Evolutionary conservation across 2,797 vertebrate genomes (phyloP).

Genomic region (Microctenopoma steveboyesi): DNA sequence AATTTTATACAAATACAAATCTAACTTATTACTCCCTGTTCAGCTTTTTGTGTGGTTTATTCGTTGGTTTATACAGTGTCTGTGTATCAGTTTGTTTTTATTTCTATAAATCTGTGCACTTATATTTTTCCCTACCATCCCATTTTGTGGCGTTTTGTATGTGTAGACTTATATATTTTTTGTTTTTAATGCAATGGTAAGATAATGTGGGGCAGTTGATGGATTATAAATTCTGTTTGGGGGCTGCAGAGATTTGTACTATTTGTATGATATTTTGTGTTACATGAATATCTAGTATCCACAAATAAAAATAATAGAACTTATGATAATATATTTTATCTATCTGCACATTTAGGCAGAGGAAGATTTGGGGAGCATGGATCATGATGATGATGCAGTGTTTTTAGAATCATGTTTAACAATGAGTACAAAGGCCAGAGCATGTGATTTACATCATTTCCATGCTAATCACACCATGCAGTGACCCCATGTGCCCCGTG

Average conservation of each 20-base stretch:
- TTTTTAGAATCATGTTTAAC: no score
- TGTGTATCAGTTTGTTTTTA: slow-evolving; percentile 13
- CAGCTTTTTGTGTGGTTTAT: slow-evolving; percentile 9
- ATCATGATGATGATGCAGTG: no score
- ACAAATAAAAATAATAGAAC: slow-evolving; percentile 13
- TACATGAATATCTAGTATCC: slow-evolving; percentile 26
- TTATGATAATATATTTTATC: slow-evolving; percentile 22
- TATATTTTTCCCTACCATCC: slow-evolving; percentile 11
- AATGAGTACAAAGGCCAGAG: neutral
- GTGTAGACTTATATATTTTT: neutral
- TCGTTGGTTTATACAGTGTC: neutral
- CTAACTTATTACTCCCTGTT: slow-evolving; percentile 29
- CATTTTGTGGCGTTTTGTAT: slow-evolving; percentile 6
- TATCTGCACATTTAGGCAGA: slow-evolving; percentile 28
- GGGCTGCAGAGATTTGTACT: slow-evolving; percentile 16
- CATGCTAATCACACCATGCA: neutral
- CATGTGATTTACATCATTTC: neutral
- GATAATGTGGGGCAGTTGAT: slow-evolving; percentile 20
- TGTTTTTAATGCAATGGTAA: slow-evolving; percentile 1
- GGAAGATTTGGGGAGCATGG: neutral
- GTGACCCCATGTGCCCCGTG: neutral
- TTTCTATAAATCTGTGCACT: slow-evolving; percentile 12
- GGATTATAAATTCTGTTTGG: slow-evolving; percentile 36
- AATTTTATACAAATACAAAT: slow-evolving; percentile 60
- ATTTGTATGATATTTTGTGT: slow-evolving; percentile 26